phyloP scores from a whole-genome alignment of 2,113 vertebrate species.

The Tachysurus vachellii region DNA sequence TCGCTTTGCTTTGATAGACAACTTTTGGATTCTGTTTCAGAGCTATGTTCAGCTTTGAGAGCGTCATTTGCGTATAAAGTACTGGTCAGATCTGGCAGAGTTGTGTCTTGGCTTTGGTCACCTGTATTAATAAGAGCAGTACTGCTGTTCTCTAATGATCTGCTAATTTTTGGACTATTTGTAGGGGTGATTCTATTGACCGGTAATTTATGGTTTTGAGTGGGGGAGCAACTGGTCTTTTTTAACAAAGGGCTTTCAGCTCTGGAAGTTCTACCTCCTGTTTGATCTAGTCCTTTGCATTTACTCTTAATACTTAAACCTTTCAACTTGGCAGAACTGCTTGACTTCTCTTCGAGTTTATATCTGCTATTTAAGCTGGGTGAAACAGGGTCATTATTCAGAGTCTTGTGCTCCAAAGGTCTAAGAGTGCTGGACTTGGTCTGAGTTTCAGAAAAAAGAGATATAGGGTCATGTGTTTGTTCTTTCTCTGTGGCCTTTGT shows the following conservation, averaged over 20 bases:
- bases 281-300: conserved; percentile 66
- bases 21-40: conserved; percentile 6
- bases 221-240: conserved; percentile 67
- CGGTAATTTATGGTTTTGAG: conserved; percentile 64
- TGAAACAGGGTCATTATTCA: conserved; percentile 64
- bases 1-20: conserved; percentile 54
- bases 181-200: conserved; percentile 29
- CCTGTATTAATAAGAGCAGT: conserved; percentile 18
- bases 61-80: conserved; percentile 33
- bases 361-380: conserved; percentile 65
- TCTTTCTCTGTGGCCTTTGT: conserved; percentile 69
- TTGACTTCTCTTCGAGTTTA: conserved; percentile 66
- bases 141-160: conserved; percentile 40
- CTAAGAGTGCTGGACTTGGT: conserved; percentile 53
- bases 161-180: conserved; percentile 40
- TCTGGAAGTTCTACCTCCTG: conserved; percentile 50
- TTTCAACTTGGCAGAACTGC: conserved; percentile 75
- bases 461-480: conserved; percentile 52
- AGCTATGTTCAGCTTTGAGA: conserved; percentile 30
- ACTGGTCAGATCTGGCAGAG: background rate
- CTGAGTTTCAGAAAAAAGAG: conserved; percentile 59
- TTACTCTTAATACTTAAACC: conserved; percentile 78
- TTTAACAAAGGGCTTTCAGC: conserved; percentile 62
- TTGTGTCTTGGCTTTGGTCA: conserved; percentile 28
- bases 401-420: conserved; percentile 60